Evolutionary conservation across 2,888 invertebrate genomes (phyloP).

Genomic region (Acronicta alni): DNA sequence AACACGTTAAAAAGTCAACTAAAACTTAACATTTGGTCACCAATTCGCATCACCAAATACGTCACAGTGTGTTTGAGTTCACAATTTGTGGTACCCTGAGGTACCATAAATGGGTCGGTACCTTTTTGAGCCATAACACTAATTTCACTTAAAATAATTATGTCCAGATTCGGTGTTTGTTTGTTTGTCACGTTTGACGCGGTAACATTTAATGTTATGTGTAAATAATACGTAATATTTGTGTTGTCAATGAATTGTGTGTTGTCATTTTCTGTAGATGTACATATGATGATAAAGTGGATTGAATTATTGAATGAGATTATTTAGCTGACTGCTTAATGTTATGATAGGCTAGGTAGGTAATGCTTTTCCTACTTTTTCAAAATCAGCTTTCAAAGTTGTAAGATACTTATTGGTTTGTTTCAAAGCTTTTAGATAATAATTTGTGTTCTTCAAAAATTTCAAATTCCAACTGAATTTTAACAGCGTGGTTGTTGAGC

Average conservation of each 20-base stretch:
- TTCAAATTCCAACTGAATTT: no score
- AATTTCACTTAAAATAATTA: slow-evolving; percentile 76
- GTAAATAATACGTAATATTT: slow-evolving; percentile 22
- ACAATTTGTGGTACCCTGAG: slow-evolving; percentile 68
- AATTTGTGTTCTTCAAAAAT: no score
- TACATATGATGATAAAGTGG: no score
- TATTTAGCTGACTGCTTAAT: no score
- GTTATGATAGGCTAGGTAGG: no score
- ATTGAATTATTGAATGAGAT: no score
- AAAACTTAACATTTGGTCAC: slow-evolving; percentile 61
- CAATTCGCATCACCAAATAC: slow-evolving; percentile 81
- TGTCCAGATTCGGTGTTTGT: slow-evolving; percentile 58
- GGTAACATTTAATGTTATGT: slow-evolving; percentile 17
- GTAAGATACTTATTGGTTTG: no score
- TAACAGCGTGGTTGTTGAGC: no score
- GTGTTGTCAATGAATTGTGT: not conserved
- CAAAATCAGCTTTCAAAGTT: no score
- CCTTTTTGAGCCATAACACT: slow-evolving; percentile 77
- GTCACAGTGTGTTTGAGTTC: slow-evolving; percentile 66
- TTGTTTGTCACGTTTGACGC: slow-evolving; percentile 59
- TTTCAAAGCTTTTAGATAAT: no score
- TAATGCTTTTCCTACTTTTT: no score
- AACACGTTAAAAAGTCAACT: slow-evolving; percentile 52
- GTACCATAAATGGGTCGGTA: slow-evolving; percentile 70
- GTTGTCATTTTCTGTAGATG: no score